Percentiles rank a stretch among this genome's conserved stretches.
phyloP scores from a whole-genome alignment of 2,888 invertebrate species.

The Nebria salina region DNA sequence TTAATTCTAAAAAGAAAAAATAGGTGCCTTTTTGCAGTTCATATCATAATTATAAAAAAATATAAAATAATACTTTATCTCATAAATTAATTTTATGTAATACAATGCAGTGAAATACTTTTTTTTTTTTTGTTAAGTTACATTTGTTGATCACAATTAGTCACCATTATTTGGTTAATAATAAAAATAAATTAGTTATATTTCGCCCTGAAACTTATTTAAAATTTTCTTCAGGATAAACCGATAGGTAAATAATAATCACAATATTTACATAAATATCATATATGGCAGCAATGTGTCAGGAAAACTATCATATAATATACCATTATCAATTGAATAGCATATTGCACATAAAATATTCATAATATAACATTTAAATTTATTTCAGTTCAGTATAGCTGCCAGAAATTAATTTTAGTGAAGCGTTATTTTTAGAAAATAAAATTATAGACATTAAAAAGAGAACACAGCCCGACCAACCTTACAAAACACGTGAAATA shows the following conservation, averaged over 20 bases:
- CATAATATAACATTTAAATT: neutral
- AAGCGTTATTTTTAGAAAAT: neutral
- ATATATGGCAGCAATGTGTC: conserved; percentile 44
- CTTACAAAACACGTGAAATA: no score
- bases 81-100: conserved; percentile 7
- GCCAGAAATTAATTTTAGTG: neutral
- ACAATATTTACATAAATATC: conserved; percentile 45
- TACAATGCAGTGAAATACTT: conserved; percentile 4
- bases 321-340: conserved; percentile 18
- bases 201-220: neutral
- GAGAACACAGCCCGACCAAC: neutral
- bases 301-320: conserved; percentile 29
- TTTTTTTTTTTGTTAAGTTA: conserved; percentile 21
- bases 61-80: neutral
- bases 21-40: conserved; percentile 9
- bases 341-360: conserved; percentile 40
- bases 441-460: neutral
- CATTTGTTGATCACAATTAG: conserved; percentile 43
- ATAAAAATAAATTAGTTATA: conserved; percentile 14
- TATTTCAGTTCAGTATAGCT: neutral
- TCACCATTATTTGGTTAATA: conserved; percentile 39
- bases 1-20: conserved; percentile 10
- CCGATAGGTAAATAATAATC: conserved; percentile 27
- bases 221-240: conserved; percentile 12
- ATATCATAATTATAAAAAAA: neutral